These are phyloP conservation scores for Artemia franciscana DNA, from an alignment of 1,140 invertebrate species.

Conservation along the genomic window DNA sequence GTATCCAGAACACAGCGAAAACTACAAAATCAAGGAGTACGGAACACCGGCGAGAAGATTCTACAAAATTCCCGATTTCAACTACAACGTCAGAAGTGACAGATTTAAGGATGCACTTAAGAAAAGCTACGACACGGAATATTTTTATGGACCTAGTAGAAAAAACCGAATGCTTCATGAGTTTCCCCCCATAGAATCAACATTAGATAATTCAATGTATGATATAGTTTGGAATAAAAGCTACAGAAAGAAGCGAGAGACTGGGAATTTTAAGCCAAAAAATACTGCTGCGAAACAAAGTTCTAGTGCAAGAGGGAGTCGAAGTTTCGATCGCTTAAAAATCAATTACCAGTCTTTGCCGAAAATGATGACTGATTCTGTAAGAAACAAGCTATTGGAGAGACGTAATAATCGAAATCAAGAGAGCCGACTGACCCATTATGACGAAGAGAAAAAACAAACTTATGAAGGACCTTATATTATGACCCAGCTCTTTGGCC, in stretches of 20 bases:
- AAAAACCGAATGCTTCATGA: no score
- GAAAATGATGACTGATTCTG: neutral
- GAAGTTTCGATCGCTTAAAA: no score
- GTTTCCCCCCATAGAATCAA: slow-evolving; percentile 4
- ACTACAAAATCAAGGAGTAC: no score
- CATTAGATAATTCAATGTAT: slow-evolving; percentile 2
- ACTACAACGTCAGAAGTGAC: no score
- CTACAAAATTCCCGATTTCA: no score
- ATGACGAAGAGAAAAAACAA: slow-evolving; percentile 6
- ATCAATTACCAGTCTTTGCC: neutral
- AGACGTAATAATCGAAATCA: neutral
- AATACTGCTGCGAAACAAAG: neutral
- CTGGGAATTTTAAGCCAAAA: neutral
- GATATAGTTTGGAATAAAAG: slow-evolving; percentile 5
- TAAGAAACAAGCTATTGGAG: neutral
- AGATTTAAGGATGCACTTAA: no score
- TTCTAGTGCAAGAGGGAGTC: neutral
- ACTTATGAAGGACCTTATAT: slow-evolving; percentile 10
- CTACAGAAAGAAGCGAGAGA: neutral
- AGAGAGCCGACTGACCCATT: neutral
- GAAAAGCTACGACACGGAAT: no score
- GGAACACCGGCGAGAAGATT: no score
- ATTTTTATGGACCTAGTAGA: no score
- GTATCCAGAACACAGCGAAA: no score
- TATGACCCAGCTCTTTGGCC: slow-evolving; percentile 8